Conservation (phyloP, 1,140 invertebrate species). For the Acromyrmex echinatior region DNA sequence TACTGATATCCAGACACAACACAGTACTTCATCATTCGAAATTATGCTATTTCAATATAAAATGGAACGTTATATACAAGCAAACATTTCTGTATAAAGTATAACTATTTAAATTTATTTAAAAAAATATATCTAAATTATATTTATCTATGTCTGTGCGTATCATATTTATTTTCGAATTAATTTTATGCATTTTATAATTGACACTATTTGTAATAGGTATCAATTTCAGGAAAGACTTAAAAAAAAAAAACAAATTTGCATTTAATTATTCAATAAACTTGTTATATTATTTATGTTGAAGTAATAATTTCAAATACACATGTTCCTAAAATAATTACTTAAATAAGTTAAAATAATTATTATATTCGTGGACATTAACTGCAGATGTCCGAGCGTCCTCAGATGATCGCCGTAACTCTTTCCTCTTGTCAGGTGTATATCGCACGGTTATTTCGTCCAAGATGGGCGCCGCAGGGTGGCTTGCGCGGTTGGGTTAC, state of each 20-base stretch:
- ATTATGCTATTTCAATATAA: background rate
- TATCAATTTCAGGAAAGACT: background rate
- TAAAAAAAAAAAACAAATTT: background rate
- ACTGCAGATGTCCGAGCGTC: background rate
- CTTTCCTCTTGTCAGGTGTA: slow-evolving; percentile 42
- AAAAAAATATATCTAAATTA: background rate
- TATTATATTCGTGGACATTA: background rate
- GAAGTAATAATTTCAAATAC: background rate
- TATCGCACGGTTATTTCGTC: slow-evolving; percentile 41
- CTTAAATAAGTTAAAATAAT: slow-evolving; percentile 10
- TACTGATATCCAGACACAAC: slow-evolving; percentile 52
- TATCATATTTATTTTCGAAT: background rate
- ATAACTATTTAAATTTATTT: background rate
- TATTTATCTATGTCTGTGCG: too few relatives aligned
- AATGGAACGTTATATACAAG: background rate
- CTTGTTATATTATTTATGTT: background rate
- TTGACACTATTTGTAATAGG: background rate
- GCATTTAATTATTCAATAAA: background rate
- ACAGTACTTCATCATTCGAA: slow-evolving; percentile 8
- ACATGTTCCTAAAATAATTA: background rate
- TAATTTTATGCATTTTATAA: background rate
- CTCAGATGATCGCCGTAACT: background rate
- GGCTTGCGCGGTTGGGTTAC: slow-evolving; percentile 67
- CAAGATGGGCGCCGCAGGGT: slow-evolving; percentile 46
- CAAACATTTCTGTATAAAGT: background rate